Base-by-base conservation (phyloP, 2,888 invertebrate genomes). In the Chymomyza caudatula region DNA sequence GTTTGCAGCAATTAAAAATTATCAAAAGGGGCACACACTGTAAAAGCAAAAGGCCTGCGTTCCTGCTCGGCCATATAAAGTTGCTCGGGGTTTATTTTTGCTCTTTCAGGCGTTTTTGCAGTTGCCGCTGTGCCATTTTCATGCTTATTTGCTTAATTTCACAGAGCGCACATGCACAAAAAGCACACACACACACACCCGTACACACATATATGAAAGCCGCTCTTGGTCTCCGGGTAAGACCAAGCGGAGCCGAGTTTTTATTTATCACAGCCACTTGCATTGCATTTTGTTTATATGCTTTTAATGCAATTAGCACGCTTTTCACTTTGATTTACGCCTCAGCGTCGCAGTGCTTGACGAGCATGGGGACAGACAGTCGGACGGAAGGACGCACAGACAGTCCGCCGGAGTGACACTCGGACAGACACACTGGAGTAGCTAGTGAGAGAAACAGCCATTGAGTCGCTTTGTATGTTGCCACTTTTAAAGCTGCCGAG, bases 291-390 rank as follows among this genome's bases (percentile, higher is more conserved):
- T 86, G 85, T 83, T 77, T 84, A 83, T 86, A 84, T 83, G 82
- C 75, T 83, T 86, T 83, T 86, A 83, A 83, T 86, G 82, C 82
- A 83, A 83, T 83, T 83, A 83, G 86, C 86, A 86, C 73, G 85
- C 85, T 83, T 81, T 84, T 84, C 85, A 84, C 86, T 86, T 83
- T 81, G 80, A 80, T 85, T 85, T 77, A 81, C 77, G 85, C 73
- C 67, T 81, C 73, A 75, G 65, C 70, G 70, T 67, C 73, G 62
- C 82, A 70, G 74, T 74, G 62, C 69, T 69, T 71, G 72, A 77
- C 72, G 69, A 64, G 66, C 66, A 54, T 53, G 53, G 54, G 49
- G 64, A 67, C 67, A 67, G 56, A 65, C 67, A 57, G 58, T 53
- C 44, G 58, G 62, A 20, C 47, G 44, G 61, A 67, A 56, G 54